Conservation (phyloP, 2,888 invertebrate species). For the Andrena chrysosceles region DNA sequence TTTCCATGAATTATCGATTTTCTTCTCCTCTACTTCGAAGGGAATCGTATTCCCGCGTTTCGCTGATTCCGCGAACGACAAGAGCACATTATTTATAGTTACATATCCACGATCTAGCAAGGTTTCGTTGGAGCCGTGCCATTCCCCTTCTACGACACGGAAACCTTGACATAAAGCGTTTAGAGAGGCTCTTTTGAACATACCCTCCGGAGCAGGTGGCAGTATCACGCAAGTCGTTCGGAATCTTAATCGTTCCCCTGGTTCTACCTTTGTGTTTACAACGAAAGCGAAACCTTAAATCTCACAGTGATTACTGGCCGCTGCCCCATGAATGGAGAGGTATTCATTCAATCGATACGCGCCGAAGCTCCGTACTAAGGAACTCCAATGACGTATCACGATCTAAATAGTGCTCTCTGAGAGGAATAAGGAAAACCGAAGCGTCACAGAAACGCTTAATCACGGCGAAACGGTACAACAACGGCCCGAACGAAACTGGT, state of each 20-base stretch:
- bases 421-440: neutral
- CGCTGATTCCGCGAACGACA: neutral
- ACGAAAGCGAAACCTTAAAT: neutral
- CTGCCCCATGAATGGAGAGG: no score
- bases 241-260: neutral
- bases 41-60: neutral
- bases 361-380: neutral
- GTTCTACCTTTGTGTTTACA: neutral
- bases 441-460: neutral
- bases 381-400: neutral
- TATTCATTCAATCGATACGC: neutral
- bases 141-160: conserved; percentile 44
- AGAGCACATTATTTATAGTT: conserved; percentile 58
- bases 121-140: conserved; percentile 58
- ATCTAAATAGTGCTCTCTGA: neutral
- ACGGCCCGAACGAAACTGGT: conserved; percentile 17
- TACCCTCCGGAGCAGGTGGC: conserved; percentile 30
- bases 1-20: neutral
- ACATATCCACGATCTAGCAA: conserved; percentile 37
- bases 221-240: conserved; percentile 28
- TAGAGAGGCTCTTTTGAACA: conserved; percentile 20
- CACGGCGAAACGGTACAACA: neutral
- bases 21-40: neutral
- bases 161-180: conserved; percentile 51
- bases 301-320: neutral